Percentiles rank a stretch among this genome's conserved stretches.
Evolutionary conservation across 2,113 vertebrate species (phyloP).

Genomic region (Prietella phreatophila): DNA sequence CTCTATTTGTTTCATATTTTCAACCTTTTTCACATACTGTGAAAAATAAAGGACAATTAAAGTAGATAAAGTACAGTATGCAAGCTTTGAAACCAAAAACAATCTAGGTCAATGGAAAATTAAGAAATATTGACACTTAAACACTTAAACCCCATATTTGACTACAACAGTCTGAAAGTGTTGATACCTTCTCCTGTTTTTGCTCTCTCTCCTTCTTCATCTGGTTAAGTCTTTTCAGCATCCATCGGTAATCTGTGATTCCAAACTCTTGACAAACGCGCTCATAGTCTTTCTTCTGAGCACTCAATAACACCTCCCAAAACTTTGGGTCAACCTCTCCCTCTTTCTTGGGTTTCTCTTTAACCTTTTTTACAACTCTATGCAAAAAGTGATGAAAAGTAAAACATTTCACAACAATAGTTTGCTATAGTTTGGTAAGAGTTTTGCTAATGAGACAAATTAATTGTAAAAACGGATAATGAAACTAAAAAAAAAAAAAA

Average conservation of each 20-base stretch:
- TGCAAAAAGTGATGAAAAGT: background rate
- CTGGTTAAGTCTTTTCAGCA: constrained; percentile 82
- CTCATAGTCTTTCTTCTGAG: constrained; percentile 83
- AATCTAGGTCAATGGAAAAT: background rate
- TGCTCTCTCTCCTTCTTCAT: constrained; percentile 74
- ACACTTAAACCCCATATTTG: background rate
- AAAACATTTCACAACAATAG: background rate
- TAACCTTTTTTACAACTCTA: constrained; percentile 58
- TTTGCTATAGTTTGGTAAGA: too few relatives aligned
- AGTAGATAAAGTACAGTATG: too few relatives aligned
- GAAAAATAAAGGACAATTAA: background rate
- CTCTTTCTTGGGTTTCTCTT: constrained; percentile 62
- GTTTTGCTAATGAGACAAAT: background rate
- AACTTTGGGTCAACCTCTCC: constrained; percentile 76
- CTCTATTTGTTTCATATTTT: constrained; percentile 76
- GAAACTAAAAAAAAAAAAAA: background rate
- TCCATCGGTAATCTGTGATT: constrained; percentile 83
- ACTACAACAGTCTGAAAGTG: background rate
- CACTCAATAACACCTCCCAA: constrained; percentile 80
- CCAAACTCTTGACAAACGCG: constrained; percentile 83
- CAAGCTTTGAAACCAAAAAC: background rate
- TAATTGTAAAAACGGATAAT: background rate
- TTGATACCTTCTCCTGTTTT: constrained; percentile 76
- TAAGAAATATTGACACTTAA: background rate
- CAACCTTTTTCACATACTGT: constrained; percentile 75